Evolutionary conservation across 2,888 invertebrate species (phyloP), one percentile per base, ranked within the genome.

Genomic region (Habroteleia sp.): DNA sequence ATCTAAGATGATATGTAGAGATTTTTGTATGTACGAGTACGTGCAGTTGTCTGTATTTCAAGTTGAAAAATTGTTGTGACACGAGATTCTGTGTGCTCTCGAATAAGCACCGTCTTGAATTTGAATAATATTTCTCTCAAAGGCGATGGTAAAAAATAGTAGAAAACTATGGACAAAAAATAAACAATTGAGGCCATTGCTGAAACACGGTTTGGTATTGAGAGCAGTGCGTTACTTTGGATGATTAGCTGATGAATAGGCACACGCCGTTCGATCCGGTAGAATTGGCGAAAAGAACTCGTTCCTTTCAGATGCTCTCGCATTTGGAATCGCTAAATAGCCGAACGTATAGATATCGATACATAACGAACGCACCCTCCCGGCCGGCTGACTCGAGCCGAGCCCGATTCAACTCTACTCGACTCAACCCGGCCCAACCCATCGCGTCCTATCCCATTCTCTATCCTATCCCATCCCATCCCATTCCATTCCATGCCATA

Each of bases 301-400:
- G 48, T 58, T 58, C 58, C 50, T 68, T 68, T 68, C 58, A 83
- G 58, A 58, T 50, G 68, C 41, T 99, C n/a, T n/a, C 27, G 69
- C 52, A 69, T 69, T 52, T 37, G 52, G 44, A 69, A 60, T 69
- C 60, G 69, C 60, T 69, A 69, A 69, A 50, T 69, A 69, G 60
- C 44, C 60, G 44, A 65, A 65, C 65, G 33, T 44, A 31, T 56
- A 58, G 39, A 56, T 68, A 58, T 68, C 31, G 68, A 68, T 50
- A 68, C 46, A 58, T 46, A 56, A 58, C 68, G 48, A 68, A 56
- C 56, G 56, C 56, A 68, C 48, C 50, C 68, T 48, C 48, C 46
- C 50, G 41, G 31, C 46, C 54, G 54, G 23, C 56, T 31, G 52
- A 44, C 52, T 62, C 54, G 62, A 27, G 14, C 58, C 69, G 17